Evolutionary conservation across 1,140 invertebrate genomes (phyloP).

Genomic region (Drosophila subpulchrella): DNA sequence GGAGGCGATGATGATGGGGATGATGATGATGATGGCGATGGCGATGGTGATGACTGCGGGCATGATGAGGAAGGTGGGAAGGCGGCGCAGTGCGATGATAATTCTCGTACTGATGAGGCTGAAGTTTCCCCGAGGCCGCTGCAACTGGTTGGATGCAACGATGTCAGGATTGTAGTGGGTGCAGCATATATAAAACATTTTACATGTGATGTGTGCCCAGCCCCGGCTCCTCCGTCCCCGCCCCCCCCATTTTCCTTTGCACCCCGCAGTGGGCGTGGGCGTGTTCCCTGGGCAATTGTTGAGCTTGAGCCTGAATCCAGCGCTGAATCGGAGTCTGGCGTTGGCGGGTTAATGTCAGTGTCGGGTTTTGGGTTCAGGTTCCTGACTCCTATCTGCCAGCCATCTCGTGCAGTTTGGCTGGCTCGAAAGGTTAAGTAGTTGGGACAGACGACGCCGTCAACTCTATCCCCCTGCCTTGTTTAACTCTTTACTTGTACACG

Average conservation of each 20-base stretch:
- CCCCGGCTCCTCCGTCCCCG: not conserved
- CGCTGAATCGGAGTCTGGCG: constrained; percentile 26
- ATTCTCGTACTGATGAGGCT: constrained; percentile 44
- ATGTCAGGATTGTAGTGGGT: constrained; percentile 50
- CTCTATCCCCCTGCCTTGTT: constrained; percentile 1
- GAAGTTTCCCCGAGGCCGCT: constrained; percentile 45
- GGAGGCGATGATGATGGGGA: constrained; percentile 21
- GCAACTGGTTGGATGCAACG: constrained; percentile 68
- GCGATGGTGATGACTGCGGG: not conserved
- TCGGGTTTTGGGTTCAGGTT: constrained; percentile 36
- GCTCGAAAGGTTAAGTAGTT: constrained; percentile 79
- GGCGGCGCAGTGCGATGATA: constrained; percentile 34
- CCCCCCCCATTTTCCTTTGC: constrained; percentile 6
- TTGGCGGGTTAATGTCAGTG: constrained; percentile 68
- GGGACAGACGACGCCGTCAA: constrained; percentile 34
- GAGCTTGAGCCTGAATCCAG: constrained; percentile 36
- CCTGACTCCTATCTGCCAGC: constrained; percentile 34
- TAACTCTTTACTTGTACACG: constrained; percentile 7
- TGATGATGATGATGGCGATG: constrained; percentile 11
- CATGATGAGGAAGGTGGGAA: constrained; percentile 26
- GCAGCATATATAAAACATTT: constrained; percentile 73
- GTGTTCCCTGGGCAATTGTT: constrained; percentile 51
- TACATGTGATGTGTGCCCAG: constrained; percentile 45
- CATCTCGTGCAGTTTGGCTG: constrained; percentile 34
- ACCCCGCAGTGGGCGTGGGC: constrained; percentile 24